Evolutionary conservation across 2,888 invertebrate genomes (phyloP), one percentile per base, ranked within the genome.

Genomic region (Allophyes oxyacanthae): DNA sequence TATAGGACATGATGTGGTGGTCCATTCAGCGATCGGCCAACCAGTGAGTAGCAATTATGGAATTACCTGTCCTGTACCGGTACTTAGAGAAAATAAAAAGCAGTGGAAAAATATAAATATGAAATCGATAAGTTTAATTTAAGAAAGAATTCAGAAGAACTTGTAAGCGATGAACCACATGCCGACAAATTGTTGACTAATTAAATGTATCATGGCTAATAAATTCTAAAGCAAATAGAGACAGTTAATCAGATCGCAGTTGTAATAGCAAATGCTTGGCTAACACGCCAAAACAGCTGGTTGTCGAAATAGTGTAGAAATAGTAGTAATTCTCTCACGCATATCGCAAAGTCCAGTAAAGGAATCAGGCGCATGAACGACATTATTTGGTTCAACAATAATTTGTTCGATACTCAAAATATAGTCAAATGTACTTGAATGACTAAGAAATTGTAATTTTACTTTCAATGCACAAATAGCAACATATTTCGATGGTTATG

Each of bases 171-270:
- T 20, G 20, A n/a, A 28, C 28, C 7, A 48, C 60, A 54, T 60
- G 33, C 28, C 48, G 61, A 53, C 64, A 66, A 64, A 64, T 60
- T 54, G 60, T 49, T 60, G 66, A 49, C 60, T 37, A 64, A 60
- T 66, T 66, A 33, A 54, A 45, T 49, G 44, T 60, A 45, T 60
- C 40, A 49, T 66, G 44, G 40, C 48, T 66, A 64, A 66, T 64
- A 60, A 64, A 64, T 64, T 60, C 7, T 60, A 43, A 64, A 33
- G 44, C 66, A 60, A 64, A 60, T 54, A 66, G 60, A 65, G 64
- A 64, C 60, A 64, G 66, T 66, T 60, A 64, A 64, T 64, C 66
- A 66, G 64, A 60, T 64, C 66, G 48, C 6, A 45, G 14, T 25
- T 40, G 64, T 30, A 57, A 44, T 64, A 65, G 60, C 41, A 64